A percentile compares a stretch with the other conserved stretches of the same genome.
phyloP scores from a whole-genome alignment of 2,888 invertebrate species.

The Dicyrtomina minuta region DNA sequence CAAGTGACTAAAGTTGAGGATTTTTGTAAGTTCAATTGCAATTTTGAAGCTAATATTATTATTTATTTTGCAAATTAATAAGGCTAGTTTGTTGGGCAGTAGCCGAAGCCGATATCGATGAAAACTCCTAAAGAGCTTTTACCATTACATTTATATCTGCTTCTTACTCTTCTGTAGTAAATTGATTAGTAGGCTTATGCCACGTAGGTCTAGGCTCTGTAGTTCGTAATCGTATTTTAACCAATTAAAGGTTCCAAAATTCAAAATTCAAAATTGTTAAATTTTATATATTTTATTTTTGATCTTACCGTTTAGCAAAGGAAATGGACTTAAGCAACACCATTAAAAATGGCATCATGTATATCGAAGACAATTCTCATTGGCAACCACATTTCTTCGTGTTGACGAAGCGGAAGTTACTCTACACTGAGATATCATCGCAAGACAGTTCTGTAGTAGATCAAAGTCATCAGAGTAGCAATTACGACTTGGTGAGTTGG shows the following conservation, averaged over 20 bases:
- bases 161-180: too few species aligned
- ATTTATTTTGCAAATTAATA: background rate
- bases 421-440: conserved; percentile 71
- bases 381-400: conserved; percentile 95
- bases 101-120: too few species aligned
- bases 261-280: too few species aligned
- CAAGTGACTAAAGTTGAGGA: conserved; percentile 65
- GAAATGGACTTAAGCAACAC: conserved; percentile 79
- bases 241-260: too few species aligned
- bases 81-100: too few species aligned
- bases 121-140: too few species aligned
- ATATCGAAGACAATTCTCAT: conserved; percentile 84
- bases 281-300: background rate
- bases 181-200: too few species aligned
- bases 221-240: too few species aligned
- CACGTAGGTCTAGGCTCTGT: too few species aligned
- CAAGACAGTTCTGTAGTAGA: conserved; percentile 56
- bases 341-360: conserved; percentile 85
- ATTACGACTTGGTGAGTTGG: conserved; percentile 59
- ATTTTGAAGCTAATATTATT: background rate
- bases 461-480: conserved; percentile 57
- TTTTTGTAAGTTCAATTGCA: conserved; percentile 41
- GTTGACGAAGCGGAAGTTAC: conserved; percentile 80
- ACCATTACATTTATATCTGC: too few species aligned
- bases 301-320: conserved; percentile 36